Conservation (phyloP, 2,888 invertebrate genomes). For the Vannuccia rotundouncinata region DNA sequence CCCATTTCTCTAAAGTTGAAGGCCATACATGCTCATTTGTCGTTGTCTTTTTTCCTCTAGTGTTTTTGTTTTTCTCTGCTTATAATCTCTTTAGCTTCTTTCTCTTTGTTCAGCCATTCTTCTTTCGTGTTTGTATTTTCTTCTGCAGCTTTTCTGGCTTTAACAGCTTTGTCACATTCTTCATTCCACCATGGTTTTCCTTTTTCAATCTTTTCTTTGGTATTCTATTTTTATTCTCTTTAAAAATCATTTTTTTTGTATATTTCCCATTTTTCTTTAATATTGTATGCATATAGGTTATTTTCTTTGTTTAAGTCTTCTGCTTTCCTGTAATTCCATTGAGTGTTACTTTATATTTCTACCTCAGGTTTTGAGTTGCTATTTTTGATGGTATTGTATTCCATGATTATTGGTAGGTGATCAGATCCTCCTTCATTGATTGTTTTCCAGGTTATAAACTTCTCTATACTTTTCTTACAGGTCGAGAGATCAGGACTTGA, state of each 20-base stretch:
- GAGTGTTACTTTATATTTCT: too few relatives aligned
- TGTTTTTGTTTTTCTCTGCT: background rate
- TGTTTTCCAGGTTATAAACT: background rate
- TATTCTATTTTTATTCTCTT: background rate
- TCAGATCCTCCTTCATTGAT: background rate
- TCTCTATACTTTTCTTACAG: conserved; percentile 11
- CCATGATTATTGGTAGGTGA: conserved; percentile 29
- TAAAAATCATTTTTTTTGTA: too few relatives aligned
- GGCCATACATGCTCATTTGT: conserved; percentile 17
- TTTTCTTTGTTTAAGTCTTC: too few relatives aligned
- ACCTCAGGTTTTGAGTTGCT: background rate
- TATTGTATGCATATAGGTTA: too few relatives aligned
- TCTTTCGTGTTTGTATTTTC: background rate
- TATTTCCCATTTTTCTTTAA: too few relatives aligned
- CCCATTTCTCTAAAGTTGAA: conserved; percentile 22
- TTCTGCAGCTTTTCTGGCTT: background rate
- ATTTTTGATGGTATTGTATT: background rate
- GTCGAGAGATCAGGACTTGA: conserved; percentile 13
- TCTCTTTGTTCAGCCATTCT: background rate
- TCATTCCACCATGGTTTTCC: conserved; percentile 16
- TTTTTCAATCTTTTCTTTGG: background rate
- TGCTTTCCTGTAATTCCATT: too few relatives aligned
- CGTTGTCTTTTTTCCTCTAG: background rate
- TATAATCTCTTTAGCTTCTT: background rate
- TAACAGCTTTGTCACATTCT: conserved; percentile 2